phyloP scores from a whole-genome alignment of 2,113 vertebrate species.

The Hyperopisus bebe region DNA sequence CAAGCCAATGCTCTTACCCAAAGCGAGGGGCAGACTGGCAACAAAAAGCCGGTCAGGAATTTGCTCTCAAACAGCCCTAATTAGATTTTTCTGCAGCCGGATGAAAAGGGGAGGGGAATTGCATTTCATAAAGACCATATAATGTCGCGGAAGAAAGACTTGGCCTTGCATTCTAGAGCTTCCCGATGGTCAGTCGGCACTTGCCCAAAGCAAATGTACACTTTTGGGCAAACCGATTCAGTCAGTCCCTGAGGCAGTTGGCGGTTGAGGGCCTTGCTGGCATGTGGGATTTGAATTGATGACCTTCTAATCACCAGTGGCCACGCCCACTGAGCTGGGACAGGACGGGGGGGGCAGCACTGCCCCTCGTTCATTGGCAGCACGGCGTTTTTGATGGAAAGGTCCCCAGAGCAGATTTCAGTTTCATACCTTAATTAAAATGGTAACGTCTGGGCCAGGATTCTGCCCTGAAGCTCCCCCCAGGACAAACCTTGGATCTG shows the following conservation, averaged over 20 bases:
- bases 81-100: background rate
- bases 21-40: background rate
- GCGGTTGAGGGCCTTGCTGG: background rate
- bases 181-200: background rate
- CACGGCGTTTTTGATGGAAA: background rate
- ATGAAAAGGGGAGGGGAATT: background rate
- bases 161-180: background rate
- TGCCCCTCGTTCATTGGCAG: background rate
- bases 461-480: background rate
- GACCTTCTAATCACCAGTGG: background rate
- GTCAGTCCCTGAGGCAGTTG: background rate
- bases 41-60: background rate
- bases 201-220: background rate
- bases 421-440: slow-evolving; percentile 6
- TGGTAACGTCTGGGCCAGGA: background rate
- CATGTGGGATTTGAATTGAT: background rate
- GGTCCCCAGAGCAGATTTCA: background rate
- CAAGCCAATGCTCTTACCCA: background rate
- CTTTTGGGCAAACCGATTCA: background rate
- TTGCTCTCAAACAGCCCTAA: background rate
- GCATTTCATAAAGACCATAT: background rate
- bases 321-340: background rate
- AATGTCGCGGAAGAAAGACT: background rate
- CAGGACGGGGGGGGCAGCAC: background rate
- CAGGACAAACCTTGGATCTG: background rate